Evolutionary conservation across 2,888 invertebrate species (phyloP), one percentile per base, ranked within the genome.

Genomic region (Chaetoderma sp.): DNA sequence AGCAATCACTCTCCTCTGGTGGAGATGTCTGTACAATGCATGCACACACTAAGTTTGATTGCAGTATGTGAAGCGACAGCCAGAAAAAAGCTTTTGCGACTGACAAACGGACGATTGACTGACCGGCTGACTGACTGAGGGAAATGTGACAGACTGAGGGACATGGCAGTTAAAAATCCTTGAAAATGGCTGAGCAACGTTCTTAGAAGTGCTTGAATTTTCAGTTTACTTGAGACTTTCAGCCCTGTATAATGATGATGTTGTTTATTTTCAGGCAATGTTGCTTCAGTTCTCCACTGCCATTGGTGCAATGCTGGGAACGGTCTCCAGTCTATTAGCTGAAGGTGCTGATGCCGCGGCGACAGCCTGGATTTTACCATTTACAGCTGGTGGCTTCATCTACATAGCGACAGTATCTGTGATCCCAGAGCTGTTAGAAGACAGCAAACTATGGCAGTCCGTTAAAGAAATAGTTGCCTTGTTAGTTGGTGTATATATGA

Each of bases 361-460:
- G 49, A 83, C 80, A 4, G 76, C 81, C 32, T 95, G 97, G 91
- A 94, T 99, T 60, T 88, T 99, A 63, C 98, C 99, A 16, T 98
- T 99, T 79, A 98, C 98, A 27, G 98, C 98, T 47, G 98, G 97
- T 13, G 89, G 99, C n/a, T 99, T 99, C 85, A 99, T 99, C 86
- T 99, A 99, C 86, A 98, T 99, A 79, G 99, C 99, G 23, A 95
- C 98, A 21, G 99, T 99, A 0, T 98, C 98, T 13, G 96, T 99
- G 25, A 94, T 99, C 83, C 99, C 99, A 8, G 98, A 99, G 88
- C 89, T 99, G 52, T 89, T 99, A 73, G 94, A 94, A 84, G 95
- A 96, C 80, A 90, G 91, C 33, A 94, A 93, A 81, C 90, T 96
- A 60, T 90, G 91, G 82, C 97, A 98, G 84, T 95, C 95, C 45